Percentiles rank a stretch among this genome's conserved stretches.
Evolutionary conservation across 2,113 vertebrate genomes (phyloP).

Genomic region (Peromyscus polionotus): DNA sequence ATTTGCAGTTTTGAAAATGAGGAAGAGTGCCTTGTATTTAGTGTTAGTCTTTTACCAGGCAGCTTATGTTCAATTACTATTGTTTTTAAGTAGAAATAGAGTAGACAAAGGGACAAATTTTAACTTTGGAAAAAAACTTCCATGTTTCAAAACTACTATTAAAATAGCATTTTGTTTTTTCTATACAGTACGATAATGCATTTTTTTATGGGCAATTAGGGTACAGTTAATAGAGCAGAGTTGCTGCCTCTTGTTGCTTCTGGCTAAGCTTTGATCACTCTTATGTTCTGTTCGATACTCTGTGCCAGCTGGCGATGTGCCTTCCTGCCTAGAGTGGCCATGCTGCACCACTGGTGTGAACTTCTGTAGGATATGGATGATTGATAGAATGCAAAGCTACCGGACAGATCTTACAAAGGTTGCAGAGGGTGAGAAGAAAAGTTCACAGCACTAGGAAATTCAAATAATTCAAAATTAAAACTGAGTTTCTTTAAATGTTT

Average conservation of each 20-base stretch:
- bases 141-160: constrained; percentile 29
- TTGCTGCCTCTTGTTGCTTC: constrained; percentile 26
- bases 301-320: constrained; percentile 64
- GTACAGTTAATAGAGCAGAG: constrained; percentile 59
- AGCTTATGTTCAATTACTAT: constrained; percentile 22
- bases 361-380: constrained; percentile 60
- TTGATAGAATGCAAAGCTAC: constrained; percentile 12
- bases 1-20: constrained; percentile 47
- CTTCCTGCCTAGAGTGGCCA: constrained; percentile 61
- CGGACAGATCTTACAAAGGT: constrained; percentile 15
- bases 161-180: constrained; percentile 53
- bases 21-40: constrained; percentile 27
- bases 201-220: constrained; percentile 69
- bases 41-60: constrained; percentile 27
- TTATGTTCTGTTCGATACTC: constrained; percentile 51
- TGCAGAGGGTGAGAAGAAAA: constrained; percentile 52
- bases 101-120: constrained; percentile 45
- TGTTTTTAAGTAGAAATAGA: constrained; percentile 48
- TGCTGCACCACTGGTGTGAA: constrained; percentile 49
- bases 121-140: constrained; percentile 18
- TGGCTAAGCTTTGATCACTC: constrained; percentile 61
- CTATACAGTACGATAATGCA: not conserved
- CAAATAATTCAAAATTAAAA: constrained; percentile 49
- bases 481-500: constrained; percentile 61
- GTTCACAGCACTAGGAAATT: not conserved